phyloP scores from a whole-genome alignment of 2,888 invertebrate genomes.

The Drosophila mayaguana region DNA sequence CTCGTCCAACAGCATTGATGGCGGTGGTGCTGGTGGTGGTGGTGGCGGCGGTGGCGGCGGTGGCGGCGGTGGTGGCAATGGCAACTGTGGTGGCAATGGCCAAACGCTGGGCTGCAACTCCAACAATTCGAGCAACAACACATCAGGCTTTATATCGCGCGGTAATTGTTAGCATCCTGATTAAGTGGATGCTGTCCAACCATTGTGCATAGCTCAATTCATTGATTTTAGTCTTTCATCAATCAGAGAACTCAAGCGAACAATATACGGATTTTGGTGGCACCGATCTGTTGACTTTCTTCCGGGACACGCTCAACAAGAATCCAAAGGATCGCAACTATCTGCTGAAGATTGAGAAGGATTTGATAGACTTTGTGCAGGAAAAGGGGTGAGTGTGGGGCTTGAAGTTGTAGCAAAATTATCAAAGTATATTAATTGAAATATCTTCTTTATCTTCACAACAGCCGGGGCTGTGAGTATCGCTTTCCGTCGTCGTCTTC shows the following conservation, averaged over 20 bases:
- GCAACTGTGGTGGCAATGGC: conserved; percentile 36
- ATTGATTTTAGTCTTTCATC: conserved; percentile 82
- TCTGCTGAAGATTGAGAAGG: conserved; percentile 94
- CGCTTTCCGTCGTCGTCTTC: conserved; percentile 97
- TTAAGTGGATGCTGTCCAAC: conserved; percentile 18
- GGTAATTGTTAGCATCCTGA: conserved; percentile 82
- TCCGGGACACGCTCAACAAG: conserved; percentile 95
- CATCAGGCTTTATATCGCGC: conserved; percentile 87
- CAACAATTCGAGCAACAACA: conserved; percentile 83
- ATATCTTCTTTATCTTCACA: too few species aligned
- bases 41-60: conserved; percentile 47
- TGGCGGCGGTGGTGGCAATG: conserved; percentile 1
- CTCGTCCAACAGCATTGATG: conserved; percentile 85
- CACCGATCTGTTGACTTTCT: conserved; percentile 94
- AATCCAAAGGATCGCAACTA: conserved; percentile 94
- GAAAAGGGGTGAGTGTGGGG: conserved; percentile 89
- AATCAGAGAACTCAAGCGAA: conserved; percentile 91
- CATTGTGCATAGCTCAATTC: conserved; percentile 50
- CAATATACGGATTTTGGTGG: conserved; percentile 90
- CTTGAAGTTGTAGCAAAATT: background rate
- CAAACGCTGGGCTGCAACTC: conserved; percentile 29
- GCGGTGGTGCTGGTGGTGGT: conserved; percentile 76
- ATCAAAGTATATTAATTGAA: background rate
- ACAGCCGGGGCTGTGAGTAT: conserved; percentile 89
- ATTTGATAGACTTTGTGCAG: conserved; percentile 92